Base-by-base conservation (phyloP, 2,797 vertebrate species). In the Semaprochilodus insignis region DNA sequence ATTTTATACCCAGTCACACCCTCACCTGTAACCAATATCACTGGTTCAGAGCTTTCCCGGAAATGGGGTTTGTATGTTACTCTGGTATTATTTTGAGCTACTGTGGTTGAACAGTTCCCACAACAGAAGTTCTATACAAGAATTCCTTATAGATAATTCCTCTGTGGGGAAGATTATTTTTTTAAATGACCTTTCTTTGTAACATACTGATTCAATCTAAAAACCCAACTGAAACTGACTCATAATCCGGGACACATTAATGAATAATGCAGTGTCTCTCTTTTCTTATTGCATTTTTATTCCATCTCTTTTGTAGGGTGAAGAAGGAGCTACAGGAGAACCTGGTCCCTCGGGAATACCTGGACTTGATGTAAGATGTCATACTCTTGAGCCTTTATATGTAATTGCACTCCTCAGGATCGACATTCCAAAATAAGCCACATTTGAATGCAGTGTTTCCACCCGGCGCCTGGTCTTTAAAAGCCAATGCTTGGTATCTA, bases 241-340 rank as follows among this genome's bases (percentile, higher is more conserved):
- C 2, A 2, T 48, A 48, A 48, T 48, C 5, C 5, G 40, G 40
- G 40, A 44, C 40, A 13, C 2, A 11, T 48, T 48, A 52, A 52
- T 27, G 25, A 54, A 54, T 52, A 40, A 73, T 57, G 21, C 40
- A 23, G 25, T 44, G 40, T 27, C 17, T 67, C 51, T 15, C 25
- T 57, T 55, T 27, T 77, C 25, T 67, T n/a, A 27, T 55, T 80
- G 23, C 82, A 36, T 84, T 67, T 44, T 16, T 60, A 52, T 82
- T 81, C 21, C 23, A 19, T 80, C 78, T 51, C 25, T 55, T 77
- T 70, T 69, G 69, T 66, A 96, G 93, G 93, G 93, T 88, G 94
- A 94, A 90, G 94, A 92, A 74, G 94, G 93, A 89, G 86, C 90
- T 77, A 85, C 85, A 81, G 94, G 94, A 88, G 90, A 93, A 78